Conservation (phyloP, 2,888 invertebrate species). For the Timandra comae region DNA sequence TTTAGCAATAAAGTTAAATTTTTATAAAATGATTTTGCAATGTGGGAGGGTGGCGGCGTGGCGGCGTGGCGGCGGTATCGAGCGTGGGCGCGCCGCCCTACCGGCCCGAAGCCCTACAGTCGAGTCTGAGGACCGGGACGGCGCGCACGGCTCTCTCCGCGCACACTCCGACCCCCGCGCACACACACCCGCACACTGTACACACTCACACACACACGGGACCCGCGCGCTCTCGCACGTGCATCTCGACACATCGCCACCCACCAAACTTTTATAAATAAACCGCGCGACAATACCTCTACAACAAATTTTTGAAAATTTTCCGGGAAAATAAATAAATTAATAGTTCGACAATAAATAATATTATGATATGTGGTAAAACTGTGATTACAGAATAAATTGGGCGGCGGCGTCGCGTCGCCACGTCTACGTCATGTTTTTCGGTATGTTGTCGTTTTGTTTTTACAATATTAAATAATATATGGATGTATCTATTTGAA, state of each 20-base stretch:
- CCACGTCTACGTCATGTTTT: conserved; percentile 60
- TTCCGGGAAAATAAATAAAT: conserved; percentile 17
- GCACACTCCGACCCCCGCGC: conserved; percentile 23
- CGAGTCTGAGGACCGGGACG: conserved; percentile 50
- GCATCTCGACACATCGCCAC: conserved; percentile 3
- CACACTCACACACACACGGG: conserved; percentile 9
- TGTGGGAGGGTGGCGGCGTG: conserved; percentile 69
- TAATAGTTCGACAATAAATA: conserved; percentile 50
- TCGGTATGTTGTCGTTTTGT: conserved; percentile 46
- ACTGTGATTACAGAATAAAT: conserved; percentile 58
- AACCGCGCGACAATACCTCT: conserved; percentile 8
- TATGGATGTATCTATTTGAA: too few species aligned
- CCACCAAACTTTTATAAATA: conserved; percentile 14
- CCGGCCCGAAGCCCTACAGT: conserved; percentile 67
- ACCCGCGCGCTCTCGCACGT: conserved; percentile 17
- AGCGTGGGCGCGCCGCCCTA: conserved; percentile 73
- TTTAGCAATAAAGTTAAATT: conserved; percentile 31
- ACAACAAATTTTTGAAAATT: conserved; percentile 25
- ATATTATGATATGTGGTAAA: conserved; percentile 55
- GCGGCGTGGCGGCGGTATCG: conserved; percentile 69
- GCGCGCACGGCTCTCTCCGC: conserved; percentile 38
- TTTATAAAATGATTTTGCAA: conserved; percentile 62
- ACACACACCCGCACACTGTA: conserved; percentile 14
- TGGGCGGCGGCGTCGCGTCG: conserved; percentile 49
- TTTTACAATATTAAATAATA: too few species aligned